Evolutionary conservation across 2,888 invertebrate species (phyloP), one percentile per base, ranked within the genome.

Genomic region (Drosophila flavopinicola): DNA sequence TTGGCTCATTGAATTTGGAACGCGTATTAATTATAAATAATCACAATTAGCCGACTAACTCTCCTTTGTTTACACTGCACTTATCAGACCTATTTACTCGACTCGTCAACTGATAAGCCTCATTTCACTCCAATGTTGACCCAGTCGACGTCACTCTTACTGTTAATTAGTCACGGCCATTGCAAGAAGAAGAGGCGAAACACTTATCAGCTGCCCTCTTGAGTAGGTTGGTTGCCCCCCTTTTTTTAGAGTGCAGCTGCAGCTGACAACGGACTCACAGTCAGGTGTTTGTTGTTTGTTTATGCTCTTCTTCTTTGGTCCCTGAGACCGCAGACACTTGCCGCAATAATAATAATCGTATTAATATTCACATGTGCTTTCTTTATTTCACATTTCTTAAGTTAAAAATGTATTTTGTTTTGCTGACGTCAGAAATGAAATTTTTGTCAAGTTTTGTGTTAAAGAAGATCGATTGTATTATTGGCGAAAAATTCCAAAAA

Each of bases 1-100:
- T 20, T 20, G 11, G 29, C 32, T 24, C 29, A 30, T 53, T 25
- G 20, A 61, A 42, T 42, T 54, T 23, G 25, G 41, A 56, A 30
- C 27, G 29, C 29, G 6, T 23, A 4, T 35, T 4, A 33, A 38
- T 33, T 10, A 37, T 24, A 20, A 25, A 15, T 29, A 44, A 33
- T 33, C 44, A 48, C 42, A 30, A 30, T 48, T 49, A 23, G 37
- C 15, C 27, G 15, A 67, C 56, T 54, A 48, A 74, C 75, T 75
- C 52, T 56, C 30, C 24, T 45, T 80, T 77, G 53, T 60, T 75
- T 57, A 38, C 48, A 49, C 49, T 59, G 37, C 52, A n/a, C 44
- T 38, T 7, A 15, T 6, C 9, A 20, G n/a, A 11, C 11, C 2
- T 24, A 11, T 29, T 2, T 15, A 9, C 25, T 10, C 15, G 15